These are phyloP conservation scores for Caenorhabditis doughertyi DNA, from an alignment of 2,888 invertebrate genomes.

Conservation along the genomic window DNA sequence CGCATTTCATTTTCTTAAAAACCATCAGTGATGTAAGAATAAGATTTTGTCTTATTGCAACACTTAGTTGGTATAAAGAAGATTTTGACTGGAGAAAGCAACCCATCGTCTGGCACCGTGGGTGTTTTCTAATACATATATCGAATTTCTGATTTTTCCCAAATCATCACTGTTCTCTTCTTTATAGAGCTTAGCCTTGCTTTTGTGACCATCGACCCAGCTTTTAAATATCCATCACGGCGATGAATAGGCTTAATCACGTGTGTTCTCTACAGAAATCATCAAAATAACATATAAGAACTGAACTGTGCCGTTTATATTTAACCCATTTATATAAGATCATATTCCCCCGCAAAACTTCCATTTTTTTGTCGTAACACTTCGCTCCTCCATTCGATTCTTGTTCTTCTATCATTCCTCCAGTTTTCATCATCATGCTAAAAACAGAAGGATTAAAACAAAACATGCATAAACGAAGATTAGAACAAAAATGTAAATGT, in stretches of 20 bases:
- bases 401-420: neutral
- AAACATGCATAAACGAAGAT: slow-evolving; percentile 38
- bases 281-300: slow-evolving; percentile 6
- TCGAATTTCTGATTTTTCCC: slow-evolving; percentile 15
- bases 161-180: slow-evolving; percentile 34
- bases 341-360: neutral
- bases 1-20: slow-evolving; percentile 27
- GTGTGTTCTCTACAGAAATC: neutral
- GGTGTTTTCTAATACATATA: slow-evolving; percentile 20
- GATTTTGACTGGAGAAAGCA: neutral
- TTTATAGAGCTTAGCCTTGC: slow-evolving; percentile 29
- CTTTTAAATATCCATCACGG: slow-evolving; percentile 7
- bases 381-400: slow-evolving; percentile 12
- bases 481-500: slow-evolving; percentile 21
- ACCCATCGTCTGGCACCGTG: slow-evolving; percentile 31
- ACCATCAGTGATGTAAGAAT: slow-evolving; percentile 12
- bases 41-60: slow-evolving; percentile 1
- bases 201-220: slow-evolving; percentile 30
- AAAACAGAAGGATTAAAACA: slow-evolving; percentile 40
- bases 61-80: slow-evolving; percentile 1
- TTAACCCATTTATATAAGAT: neutral
- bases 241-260: slow-evolving; percentile 16
- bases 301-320: slow-evolving; percentile 1
- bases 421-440: slow-evolving; percentile 20
- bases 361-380: neutral